Percentiles rank a stretch among this genome's conserved stretches.
Evolutionary conservation across 2,888 invertebrate species (phyloP).

Genomic region (Osmoderma eremita): DNA sequence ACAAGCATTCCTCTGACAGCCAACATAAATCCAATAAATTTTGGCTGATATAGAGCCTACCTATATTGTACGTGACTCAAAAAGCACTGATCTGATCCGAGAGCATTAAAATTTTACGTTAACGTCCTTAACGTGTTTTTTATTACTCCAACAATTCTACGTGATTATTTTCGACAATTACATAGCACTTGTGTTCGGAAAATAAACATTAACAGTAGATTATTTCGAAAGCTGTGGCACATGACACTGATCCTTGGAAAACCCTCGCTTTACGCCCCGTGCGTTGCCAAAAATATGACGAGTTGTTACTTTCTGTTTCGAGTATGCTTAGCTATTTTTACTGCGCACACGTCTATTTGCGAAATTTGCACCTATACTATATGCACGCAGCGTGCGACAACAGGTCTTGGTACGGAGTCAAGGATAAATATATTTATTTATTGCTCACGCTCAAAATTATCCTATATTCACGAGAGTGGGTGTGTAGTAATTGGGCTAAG

Average conservation of each 20-base stretch:
- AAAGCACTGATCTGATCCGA: too few relatives aligned
- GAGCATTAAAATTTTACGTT: too few relatives aligned
- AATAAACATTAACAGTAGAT: not conserved
- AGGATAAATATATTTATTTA: constrained; percentile 3
- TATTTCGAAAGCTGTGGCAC: too few relatives aligned
- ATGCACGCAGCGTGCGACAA: constrained; percentile 1
- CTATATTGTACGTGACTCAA: too few relatives aligned
- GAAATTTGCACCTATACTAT: constrained; percentile 24
- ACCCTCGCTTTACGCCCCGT: not conserved
- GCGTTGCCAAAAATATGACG: constrained; percentile 2
- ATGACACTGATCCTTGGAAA: constrained; percentile 3
- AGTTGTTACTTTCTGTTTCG: constrained; percentile 31
- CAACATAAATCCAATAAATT: too few relatives aligned
- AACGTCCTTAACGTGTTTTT: too few relatives aligned
- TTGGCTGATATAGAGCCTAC: too few relatives aligned
- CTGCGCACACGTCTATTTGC: constrained; percentile 3
- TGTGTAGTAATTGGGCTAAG: too few relatives aligned
- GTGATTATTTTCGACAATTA: not conserved
- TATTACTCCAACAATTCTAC: too few relatives aligned
- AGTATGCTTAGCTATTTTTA: constrained; percentile 16
- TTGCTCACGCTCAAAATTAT: not conserved
- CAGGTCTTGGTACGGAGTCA: not conserved
- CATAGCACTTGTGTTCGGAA: not conserved
- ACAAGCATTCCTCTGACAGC: too few relatives aligned
- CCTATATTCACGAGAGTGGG: not conserved